Conservation (phyloP, 2,113 vertebrate genomes). For the Sisor rabdophorus region DNA sequence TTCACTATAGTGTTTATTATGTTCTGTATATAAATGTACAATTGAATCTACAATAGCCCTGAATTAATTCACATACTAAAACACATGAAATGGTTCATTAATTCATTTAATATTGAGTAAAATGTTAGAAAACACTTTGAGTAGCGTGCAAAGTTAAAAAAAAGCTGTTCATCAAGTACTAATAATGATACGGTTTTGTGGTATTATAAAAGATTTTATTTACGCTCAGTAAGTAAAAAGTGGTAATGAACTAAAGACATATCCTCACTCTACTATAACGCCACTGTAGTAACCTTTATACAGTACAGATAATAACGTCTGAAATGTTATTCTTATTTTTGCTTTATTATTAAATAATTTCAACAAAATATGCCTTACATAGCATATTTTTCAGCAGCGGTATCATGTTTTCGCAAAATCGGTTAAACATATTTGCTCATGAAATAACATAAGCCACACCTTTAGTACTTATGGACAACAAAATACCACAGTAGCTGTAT, state of each 20-base stretch:
- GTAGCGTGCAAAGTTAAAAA: background rate
- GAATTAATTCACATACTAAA: background rate
- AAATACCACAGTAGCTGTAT: too few relatives aligned
- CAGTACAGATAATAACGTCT: too few relatives aligned
- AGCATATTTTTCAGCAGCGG: background rate
- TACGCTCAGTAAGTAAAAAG: background rate
- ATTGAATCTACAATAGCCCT: background rate
- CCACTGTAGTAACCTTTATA: background rate
- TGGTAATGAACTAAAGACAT: background rate
- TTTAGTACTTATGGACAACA: too few relatives aligned
- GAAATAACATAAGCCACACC: too few relatives aligned
- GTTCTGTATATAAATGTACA: background rate
- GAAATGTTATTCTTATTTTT: too few relatives aligned
- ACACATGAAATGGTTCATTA: background rate
- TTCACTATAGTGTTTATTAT: constrained; percentile 18
- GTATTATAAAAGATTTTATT: background rate
- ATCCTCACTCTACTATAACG: background rate
- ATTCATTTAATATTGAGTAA: background rate
- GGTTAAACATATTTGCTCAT: background rate
- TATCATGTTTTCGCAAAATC: background rate
- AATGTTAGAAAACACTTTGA: background rate
- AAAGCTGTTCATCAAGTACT: background rate
- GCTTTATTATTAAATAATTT: background rate
- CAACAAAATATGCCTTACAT: background rate
- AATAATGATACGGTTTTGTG: background rate